Percentiles rank a stretch among this genome's conserved stretches.
These are phyloP conservation scores for Koerneria pararmatus DNA, from an alignment of 2,888 invertebrate genomes.

Conservation along the genomic window DNA sequence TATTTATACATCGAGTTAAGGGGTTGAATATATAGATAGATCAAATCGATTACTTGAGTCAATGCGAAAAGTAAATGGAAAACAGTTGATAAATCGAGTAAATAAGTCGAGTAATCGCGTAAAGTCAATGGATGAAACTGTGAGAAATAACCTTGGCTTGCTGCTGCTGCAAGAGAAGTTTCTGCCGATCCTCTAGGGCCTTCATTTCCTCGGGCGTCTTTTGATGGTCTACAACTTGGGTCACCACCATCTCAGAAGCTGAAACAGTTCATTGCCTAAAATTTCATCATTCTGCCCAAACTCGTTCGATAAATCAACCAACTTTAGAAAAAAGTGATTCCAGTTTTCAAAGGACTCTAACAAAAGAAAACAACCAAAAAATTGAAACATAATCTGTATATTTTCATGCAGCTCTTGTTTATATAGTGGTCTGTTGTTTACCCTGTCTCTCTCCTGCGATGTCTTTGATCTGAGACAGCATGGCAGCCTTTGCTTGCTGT, in stretches of 20 bases:
- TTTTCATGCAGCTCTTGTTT: not conserved
- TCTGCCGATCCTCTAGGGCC: slow-evolving; percentile 22
- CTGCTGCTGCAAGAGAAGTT: slow-evolving; percentile 17
- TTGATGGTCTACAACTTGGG: not conserved
- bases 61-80: no score
- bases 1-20: no score
- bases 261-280: not conserved
- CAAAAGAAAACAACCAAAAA: not conserved
- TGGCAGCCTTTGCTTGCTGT: slow-evolving; percentile 32
- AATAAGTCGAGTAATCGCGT: no score
- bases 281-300: not conserved
- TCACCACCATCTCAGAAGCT: slow-evolving; percentile 17
- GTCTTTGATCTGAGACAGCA: slow-evolving; percentile 34
- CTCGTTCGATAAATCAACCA: not conserved
- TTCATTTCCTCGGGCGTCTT: slow-evolving; percentile 19
- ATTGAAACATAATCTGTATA: not conserved
- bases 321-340: no score
- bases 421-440: not conserved
- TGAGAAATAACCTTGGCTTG: slow-evolving; percentile 14
- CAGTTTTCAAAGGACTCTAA: not conserved
- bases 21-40: no score
- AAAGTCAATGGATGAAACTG: no score
- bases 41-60: no score
- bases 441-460: slow-evolving; percentile 35
- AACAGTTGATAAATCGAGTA: no score